A percentile compares a stretch with the other conserved stretches of the same genome.
phyloP scores from a whole-genome alignment of 2,113 vertebrate species.

The Daboia siamensis region DNA sequence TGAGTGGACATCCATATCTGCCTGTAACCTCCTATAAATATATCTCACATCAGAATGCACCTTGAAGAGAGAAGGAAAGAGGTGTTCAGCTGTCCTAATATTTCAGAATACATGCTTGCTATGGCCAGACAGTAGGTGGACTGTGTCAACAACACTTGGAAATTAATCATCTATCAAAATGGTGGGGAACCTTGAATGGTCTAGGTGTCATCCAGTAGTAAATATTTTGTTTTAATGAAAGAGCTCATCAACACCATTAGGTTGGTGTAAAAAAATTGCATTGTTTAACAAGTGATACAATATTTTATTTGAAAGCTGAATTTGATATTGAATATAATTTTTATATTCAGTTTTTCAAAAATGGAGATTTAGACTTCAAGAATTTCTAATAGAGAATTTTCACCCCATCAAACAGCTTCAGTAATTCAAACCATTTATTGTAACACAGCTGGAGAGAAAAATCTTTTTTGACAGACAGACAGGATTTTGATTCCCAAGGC shows the following conservation, averaged over 20 bases:
- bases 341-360: constrained; percentile 14
- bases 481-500: constrained; percentile 34
- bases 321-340: not conserved
- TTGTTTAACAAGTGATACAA: not conserved
- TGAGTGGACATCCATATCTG: not conserved
- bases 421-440: constrained; percentile 46
- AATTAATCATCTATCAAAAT: not conserved
- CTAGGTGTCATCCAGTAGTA: not conserved
- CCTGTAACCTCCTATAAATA: not conserved
- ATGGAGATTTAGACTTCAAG: constrained; percentile 23
- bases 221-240: not conserved
- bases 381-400: constrained; percentile 13
- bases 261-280: not conserved
- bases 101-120: not conserved
- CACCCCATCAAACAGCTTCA: constrained; percentile 16
- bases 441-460: constrained; percentile 4
- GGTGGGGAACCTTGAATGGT: not conserved
- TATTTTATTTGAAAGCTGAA: not conserved
- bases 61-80: not conserved
- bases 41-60: not conserved
- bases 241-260: not conserved
- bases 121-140: not conserved
- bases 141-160: not conserved
- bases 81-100: not conserved
- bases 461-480: constrained; percentile 12